Evolutionary conservation across 2,797 vertebrate species (phyloP), one percentile per base, ranked within the genome.

Genomic region (Urophycis tenuis): DNA sequence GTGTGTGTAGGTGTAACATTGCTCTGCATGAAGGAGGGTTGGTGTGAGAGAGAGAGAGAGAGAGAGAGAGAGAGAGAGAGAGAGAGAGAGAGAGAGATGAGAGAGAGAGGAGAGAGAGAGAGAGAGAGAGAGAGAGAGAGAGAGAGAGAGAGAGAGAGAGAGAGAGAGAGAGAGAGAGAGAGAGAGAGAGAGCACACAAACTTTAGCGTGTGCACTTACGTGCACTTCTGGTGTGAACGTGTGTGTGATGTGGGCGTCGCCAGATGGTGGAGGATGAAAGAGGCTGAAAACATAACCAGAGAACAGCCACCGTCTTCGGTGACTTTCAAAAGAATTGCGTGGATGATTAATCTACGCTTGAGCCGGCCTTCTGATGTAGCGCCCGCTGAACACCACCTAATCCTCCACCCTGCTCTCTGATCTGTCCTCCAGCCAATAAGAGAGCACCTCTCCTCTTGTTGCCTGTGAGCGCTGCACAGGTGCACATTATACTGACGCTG

Each of bases 211-310:
- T 73, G 71, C 36, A 45, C 75, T 77, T 72, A 77, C 36, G 70
- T 41, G 75, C 11, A 78, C 74, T 81, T 71, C 53, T 64, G 53
- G 53, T 64, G 53, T 64, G 53, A 64, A 6, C 25, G 77, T 86
- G 77, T 86, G 86, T 84, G 87, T 85, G 81, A 75, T 77, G 88
- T 87, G 49, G 80, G 72, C 39, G 73, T 86, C 83, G 82, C 86
- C 90, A 91, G 91, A 91, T 90, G 91, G 90, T 87, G 74, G 79
- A 77, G 77, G 79, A 74, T 73, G 79, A 74, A 78, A 84, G 85
- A 64, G 81, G 39, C 31, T 78, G 80, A 86, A 80, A 77, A 82
- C 75, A 75, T 35, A 81, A 32, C 71, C 67, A 76, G 81, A 31
- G 53, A 77, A 71, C 78, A 82, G 82, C 81, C 74, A 78, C 85